phyloP scores from a whole-genome alignment of 2,113 vertebrate species.

The Tachuris rubrigastra region DNA sequence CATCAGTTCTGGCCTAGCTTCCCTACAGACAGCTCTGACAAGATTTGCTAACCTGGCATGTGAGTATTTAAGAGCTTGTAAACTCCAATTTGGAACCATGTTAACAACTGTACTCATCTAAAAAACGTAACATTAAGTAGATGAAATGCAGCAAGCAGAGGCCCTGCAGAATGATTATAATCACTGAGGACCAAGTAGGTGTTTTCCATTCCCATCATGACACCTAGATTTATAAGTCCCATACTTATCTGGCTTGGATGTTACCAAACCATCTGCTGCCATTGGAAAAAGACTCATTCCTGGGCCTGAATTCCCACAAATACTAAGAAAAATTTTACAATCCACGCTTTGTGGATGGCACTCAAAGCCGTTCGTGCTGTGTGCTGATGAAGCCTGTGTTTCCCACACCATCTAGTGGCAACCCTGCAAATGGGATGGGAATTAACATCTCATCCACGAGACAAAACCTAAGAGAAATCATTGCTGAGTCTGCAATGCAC shows the following conservation, averaged over 20 bases:
- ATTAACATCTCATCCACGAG: neutral
- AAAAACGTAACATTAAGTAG: neutral
- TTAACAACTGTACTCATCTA: neutral
- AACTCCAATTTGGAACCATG: rapidly evolving
- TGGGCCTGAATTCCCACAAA: neutral
- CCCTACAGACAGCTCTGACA: too few species aligned
- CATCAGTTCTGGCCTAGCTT: neutral
- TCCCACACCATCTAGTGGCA: slow-evolving; percentile 51
- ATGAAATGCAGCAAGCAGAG: neutral
- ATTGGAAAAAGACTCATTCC: neutral
- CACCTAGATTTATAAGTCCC: neutral
- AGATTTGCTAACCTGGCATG: neutral
- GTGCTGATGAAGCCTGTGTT: neutral
- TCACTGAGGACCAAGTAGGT: neutral
- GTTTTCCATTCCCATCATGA: neutral
- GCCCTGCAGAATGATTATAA: neutral
- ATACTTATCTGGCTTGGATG: rapidly evolving
- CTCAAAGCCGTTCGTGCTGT: rapidly evolving
- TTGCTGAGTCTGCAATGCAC: neutral
- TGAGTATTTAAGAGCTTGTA: neutral
- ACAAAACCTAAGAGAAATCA: neutral
- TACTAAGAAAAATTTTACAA: neutral
- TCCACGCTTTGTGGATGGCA: rapidly evolving
- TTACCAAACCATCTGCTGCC: neutral
- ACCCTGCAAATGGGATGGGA: neutral